Evolutionary conservation across 2,113 vertebrate genomes (phyloP).

Genomic region (Alces alces): DNA sequence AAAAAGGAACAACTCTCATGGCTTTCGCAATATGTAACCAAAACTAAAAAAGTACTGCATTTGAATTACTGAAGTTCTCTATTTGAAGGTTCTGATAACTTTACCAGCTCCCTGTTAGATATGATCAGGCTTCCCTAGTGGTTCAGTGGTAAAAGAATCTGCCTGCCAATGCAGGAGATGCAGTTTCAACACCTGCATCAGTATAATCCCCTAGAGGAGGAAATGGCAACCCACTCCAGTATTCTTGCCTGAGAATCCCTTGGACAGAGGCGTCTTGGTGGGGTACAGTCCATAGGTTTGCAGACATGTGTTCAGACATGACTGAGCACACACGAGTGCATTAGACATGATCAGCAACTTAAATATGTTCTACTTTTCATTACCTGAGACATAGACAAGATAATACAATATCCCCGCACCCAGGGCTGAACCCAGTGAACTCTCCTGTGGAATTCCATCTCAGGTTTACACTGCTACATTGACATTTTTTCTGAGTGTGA

Average conservation of each 20-base stretch:
- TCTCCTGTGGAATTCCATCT: not conserved
- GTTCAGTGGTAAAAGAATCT: not conserved
- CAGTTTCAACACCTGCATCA: not conserved
- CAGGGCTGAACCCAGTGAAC: not conserved
- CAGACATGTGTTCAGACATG: not conserved
- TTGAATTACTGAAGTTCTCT: not conserved
- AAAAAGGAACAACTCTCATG: not conserved
- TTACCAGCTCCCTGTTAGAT: not conserved
- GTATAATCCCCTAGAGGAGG: not conserved
- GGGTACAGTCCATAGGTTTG: not conserved
- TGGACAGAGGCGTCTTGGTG: not conserved
- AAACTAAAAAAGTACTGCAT: not conserved
- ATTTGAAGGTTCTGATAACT: not conserved
- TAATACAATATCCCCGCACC: not conserved
- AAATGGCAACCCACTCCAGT: not conserved
- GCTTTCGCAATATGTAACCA: not conserved
- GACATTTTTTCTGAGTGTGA: not conserved
- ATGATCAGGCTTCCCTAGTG: not conserved
- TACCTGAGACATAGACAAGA: not conserved
- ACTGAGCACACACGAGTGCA: not conserved
- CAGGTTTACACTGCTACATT: not conserved
- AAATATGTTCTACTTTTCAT: not conserved
- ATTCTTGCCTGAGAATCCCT: not conserved
- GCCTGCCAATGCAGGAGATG: not conserved
- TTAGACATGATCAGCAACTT: not conserved